Evolutionary conservation across 1,140 invertebrate species (phyloP).

Genomic region (Plodia interpunctella): DNA sequence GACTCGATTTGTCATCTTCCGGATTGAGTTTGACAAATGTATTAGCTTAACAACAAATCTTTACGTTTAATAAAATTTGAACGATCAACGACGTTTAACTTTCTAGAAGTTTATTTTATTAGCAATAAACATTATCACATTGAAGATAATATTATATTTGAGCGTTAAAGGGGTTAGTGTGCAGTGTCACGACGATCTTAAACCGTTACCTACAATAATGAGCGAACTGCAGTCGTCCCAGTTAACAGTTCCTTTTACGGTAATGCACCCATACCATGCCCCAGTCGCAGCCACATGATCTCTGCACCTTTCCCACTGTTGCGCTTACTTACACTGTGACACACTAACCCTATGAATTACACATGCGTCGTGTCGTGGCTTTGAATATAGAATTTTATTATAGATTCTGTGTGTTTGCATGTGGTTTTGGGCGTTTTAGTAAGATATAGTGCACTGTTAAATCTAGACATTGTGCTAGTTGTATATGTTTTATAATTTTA

Average conservation of each 20-base stretch:
- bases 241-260: slow-evolving; percentile 12
- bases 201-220: slow-evolving; percentile 10
- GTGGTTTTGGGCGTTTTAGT: too few relatives aligned
- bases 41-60: too few relatives aligned
- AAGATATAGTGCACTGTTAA: too few relatives aligned
- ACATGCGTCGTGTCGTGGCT: neutral
- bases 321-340: neutral
- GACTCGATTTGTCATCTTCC: too few relatives aligned
- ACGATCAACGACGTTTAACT: too few relatives aligned
- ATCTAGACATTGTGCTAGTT: too few relatives aligned
- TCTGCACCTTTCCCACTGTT: slow-evolving; percentile 1
- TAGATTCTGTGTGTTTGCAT: too few relatives aligned
- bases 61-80: too few relatives aligned
- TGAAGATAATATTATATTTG: neutral
- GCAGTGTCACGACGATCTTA: neutral
- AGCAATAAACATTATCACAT: too few relatives aligned
- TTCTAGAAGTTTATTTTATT: too few relatives aligned
- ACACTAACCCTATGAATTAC: neutral
- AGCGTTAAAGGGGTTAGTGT: slow-evolving; percentile 2
- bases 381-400: neutral
- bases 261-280: slow-evolving; percentile 7
- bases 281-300: neutral
- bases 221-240: slow-evolving; percentile 7
- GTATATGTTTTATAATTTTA: too few relatives aligned
- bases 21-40: too few relatives aligned